These are phyloP conservation scores for Oreohelix idahoensis DNA, from an alignment of 1,140 invertebrate species.

Conservation along the genomic window DNA sequence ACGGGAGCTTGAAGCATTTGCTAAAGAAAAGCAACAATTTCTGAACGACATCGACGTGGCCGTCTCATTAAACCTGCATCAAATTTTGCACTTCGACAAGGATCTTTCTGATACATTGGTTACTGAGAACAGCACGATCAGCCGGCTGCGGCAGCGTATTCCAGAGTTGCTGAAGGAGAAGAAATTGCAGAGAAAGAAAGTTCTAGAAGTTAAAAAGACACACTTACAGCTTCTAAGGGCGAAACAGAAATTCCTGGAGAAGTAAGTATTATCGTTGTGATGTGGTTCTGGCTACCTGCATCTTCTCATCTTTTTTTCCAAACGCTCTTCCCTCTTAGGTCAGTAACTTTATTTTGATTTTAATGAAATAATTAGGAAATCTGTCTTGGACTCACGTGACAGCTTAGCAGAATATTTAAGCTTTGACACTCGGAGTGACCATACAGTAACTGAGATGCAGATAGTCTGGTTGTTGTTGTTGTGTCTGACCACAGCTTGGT, in stretches of 20 bases:
- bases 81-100: constrained; percentile 16
- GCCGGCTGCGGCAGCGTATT: constrained; percentile 13
- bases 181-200: constrained; percentile 6
- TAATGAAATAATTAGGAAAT: too few species aligned
- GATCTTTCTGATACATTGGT: constrained; percentile 6
- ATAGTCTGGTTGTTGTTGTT: too few species aligned
- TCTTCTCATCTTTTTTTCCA: too few species aligned
- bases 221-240: neutral
- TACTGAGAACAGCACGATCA: constrained; percentile 8
- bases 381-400: too few species aligned
- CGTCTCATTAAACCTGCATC: constrained; percentile 20
- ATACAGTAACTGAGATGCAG: too few species aligned
- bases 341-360: too few species aligned
- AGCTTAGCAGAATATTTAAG: too few species aligned
- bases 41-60: constrained; percentile 23
- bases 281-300: too few species aligned
- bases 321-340: too few species aligned
- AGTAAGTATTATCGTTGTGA: neutral
- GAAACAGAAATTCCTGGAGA: constrained; percentile 19
- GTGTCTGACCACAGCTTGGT: too few species aligned
- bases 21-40: constrained; percentile 28
- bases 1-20: constrained; percentile 14
- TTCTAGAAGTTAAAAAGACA: neutral
- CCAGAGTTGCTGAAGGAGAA: constrained; percentile 33
- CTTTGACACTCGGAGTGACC: too few species aligned